A percentile compares a stretch with the other conserved stretches of the same genome.
These are phyloP conservation scores for Arge pagana DNA, from an alignment of 2,888 invertebrate genomes.

Conservation along the genomic window DNA sequence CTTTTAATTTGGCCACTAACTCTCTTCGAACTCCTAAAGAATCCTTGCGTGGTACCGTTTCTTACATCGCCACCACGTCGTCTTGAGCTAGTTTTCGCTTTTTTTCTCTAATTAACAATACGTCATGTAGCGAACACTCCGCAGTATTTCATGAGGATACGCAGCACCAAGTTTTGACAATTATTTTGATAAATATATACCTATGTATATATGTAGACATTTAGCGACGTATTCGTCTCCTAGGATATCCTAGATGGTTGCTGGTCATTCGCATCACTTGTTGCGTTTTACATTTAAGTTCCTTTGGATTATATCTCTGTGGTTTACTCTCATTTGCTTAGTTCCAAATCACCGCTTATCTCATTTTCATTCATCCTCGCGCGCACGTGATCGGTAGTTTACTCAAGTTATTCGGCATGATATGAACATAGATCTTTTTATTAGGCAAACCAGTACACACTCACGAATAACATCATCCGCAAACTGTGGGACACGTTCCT, in stretches of 20 bases:
- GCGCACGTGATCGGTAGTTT: constrained; percentile 21
- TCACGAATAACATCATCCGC: too few relatives aligned
- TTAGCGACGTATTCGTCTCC: constrained; percentile 7
- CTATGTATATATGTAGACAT: constrained; percentile 9
- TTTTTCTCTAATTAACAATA: too few relatives aligned
- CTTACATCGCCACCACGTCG: constrained; percentile 10
- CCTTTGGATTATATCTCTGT: constrained; percentile 30
- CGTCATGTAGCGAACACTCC: too few relatives aligned
- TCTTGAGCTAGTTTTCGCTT: neutral
- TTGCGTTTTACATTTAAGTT: constrained; percentile 26
- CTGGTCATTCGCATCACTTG: constrained; percentile 44
- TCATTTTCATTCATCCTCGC: constrained; percentile 27
- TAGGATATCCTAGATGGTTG: constrained; percentile 50
- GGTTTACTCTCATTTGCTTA: constrained; percentile 20
- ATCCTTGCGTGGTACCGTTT: constrained; percentile 1
- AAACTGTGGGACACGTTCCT: too few relatives aligned
- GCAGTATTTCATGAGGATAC: too few relatives aligned
- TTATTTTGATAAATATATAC: too few relatives aligned
- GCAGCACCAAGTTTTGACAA: too few relatives aligned
- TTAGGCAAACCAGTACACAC: too few relatives aligned
- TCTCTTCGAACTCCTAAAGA: constrained; percentile 46
- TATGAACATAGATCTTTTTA: too few relatives aligned
- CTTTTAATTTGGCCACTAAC: constrained; percentile 47
- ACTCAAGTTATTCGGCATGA: too few relatives aligned
- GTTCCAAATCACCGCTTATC: constrained; percentile 25